Conservation (phyloP, 1,140 invertebrate species). For the Sinella curviseta region DNA sequence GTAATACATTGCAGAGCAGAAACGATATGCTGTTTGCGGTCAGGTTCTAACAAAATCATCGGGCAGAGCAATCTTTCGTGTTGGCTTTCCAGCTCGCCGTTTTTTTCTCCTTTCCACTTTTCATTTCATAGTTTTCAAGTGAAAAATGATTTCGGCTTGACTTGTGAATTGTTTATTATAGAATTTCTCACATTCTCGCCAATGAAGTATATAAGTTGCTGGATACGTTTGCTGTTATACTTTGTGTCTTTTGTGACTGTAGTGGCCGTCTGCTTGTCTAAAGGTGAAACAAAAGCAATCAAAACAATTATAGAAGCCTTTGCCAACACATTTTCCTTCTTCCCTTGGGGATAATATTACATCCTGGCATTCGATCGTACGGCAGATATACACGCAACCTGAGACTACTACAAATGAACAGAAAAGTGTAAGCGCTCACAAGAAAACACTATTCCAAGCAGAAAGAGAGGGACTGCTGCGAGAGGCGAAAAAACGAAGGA, state of each 20-base stretch:
- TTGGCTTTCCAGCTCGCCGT: too few relatives aligned
- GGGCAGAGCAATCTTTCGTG: too few relatives aligned
- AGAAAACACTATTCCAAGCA: neutral
- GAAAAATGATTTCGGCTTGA: neutral
- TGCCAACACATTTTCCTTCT: neutral
- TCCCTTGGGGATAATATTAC: slow-evolving; percentile 12
- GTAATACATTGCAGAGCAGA: too few relatives aligned
- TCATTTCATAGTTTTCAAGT: neutral
- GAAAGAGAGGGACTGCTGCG: neutral
- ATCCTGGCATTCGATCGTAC: neutral
- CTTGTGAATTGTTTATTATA: slow-evolving; percentile 14
- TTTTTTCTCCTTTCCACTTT: too few relatives aligned
- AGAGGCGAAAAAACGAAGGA: neutral
- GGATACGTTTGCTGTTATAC: too few relatives aligned
- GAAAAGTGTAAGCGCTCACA: neutral
- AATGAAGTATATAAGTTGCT: too few relatives aligned
- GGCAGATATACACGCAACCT: neutral
- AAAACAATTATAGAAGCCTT: slow-evolving; percentile 16
- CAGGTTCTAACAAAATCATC: too few relatives aligned
- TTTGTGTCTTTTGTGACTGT: too few relatives aligned
- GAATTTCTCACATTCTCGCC: too few relatives aligned
- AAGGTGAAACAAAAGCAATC: slow-evolving; percentile 18
- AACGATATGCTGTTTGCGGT: too few relatives aligned
- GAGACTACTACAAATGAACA: neutral
- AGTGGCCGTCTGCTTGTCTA: too few relatives aligned